A percentile compares a stretch with the other conserved stretches of the same genome.
Conservation (phyloP, 2,888 invertebrate species). For the Pyrochroa serraticornis region DNA sequence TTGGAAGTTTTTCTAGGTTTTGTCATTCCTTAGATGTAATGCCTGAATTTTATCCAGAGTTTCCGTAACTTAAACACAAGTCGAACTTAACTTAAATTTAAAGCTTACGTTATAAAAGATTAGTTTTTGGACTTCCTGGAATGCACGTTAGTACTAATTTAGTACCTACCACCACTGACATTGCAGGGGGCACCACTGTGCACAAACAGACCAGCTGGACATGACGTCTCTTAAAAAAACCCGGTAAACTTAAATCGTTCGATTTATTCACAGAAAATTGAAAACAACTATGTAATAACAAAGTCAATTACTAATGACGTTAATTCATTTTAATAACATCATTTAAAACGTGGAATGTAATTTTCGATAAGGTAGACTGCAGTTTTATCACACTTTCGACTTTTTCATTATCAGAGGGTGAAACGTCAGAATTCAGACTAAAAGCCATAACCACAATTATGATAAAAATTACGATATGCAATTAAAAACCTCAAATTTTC, state of each 20-base stretch:
- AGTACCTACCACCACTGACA: slow-evolving; percentile 15
- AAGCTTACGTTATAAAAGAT: slow-evolving; percentile 8
- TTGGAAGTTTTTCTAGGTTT: slow-evolving; percentile 29
- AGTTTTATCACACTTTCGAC: slow-evolving; percentile 25
- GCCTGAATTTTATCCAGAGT: background rate
- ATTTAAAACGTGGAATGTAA: background rate
- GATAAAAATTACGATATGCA: background rate
- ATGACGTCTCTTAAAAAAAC: background rate
- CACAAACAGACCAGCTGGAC: too few species aligned
- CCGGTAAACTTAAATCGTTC: too few species aligned
- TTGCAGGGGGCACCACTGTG: slow-evolving; percentile 8
- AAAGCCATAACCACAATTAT: background rate
- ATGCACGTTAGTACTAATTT: background rate
- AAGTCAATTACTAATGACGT: background rate
- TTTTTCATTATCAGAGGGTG: slow-evolving; percentile 6
- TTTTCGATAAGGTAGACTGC: slow-evolving; percentile 13
- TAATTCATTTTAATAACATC: too few species aligned
- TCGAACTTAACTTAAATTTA: slow-evolving; percentile 5
- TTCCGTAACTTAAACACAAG: background rate
- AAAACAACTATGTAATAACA: background rate
- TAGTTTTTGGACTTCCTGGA: background rate
- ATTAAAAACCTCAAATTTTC: background rate
- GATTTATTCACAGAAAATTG: background rate
- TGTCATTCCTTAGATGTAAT: slow-evolving; percentile 29
- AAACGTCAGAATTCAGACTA: background rate